Evolutionary conservation across 2,113 vertebrate genomes (phyloP), one percentile per base, ranked within the genome.

Genomic region (Ancistrus triradiatus): DNA sequence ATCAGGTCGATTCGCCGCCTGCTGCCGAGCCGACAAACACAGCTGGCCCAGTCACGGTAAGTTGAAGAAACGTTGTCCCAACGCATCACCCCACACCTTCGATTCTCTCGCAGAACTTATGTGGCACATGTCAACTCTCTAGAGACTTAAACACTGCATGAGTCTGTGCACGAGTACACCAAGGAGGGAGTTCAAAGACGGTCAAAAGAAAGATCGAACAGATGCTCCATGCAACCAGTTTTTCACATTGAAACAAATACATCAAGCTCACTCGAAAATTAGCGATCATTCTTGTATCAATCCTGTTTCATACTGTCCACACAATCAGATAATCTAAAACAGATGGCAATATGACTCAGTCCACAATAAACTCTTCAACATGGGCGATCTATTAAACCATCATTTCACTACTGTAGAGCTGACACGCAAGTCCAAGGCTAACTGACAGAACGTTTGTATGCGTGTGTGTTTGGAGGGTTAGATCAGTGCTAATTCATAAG

Each of bases 11-110:
- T 74, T 63, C 47, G 14, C 57, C 58, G 38, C 31, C 66, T 42
- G 9, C 60, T 73, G 59, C 53, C 44, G 24, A 57, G 22, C 42
- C 22, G 48, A 69, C 63, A 61, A 18, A 58, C 66, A 74, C 72
- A 74, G 72, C 72, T 69, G 72, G 66, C 43, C 66, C 50, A 60
- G 66, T 74, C 72, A 74, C 47, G 72, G 72, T 74, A 69, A 66
- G 56, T 49, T 59, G 66, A 69, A 69, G 56, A 69, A 74, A 56
- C 51, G 42, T 69, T 74, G 66, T 74, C 72, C 63, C 62, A 56
- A 69, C 28, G 72, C 67, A 74, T 69, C 56, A 65, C 40, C 14
- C 25, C 66, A 65, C 72, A 74, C 72, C 66, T 65, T 69, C 66
- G 50, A 49, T 69, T 49, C 57, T 43, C 56, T 57, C 50, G 19